Evolutionary conservation across 2,113 vertebrate genomes (phyloP).

Genomic region (Harpagus bidentatus): DNA sequence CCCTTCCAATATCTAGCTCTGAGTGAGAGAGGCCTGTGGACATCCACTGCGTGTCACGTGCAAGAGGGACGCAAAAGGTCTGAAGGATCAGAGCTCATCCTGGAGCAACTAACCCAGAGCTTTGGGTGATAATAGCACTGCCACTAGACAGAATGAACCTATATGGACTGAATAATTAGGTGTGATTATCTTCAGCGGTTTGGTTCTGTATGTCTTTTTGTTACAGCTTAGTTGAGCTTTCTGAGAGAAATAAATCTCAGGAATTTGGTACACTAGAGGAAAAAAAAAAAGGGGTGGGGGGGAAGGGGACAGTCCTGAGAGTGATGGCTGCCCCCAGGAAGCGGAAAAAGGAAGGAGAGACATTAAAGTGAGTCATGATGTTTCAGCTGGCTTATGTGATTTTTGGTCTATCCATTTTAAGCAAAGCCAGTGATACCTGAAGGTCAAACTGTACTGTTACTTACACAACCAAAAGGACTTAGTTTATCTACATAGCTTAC

Average conservation of each 20-base stretch:
- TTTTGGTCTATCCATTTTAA: background rate
- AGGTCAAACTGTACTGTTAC: background rate
- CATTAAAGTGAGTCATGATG: background rate
- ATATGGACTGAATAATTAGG: background rate
- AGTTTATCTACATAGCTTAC: background rate
- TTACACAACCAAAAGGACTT: background rate
- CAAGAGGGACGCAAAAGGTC: background rate
- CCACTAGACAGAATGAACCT: background rate
- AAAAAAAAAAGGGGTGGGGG: rapidly evolving
- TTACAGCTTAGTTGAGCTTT: background rate
- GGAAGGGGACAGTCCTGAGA: background rate
- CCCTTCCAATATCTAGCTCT: background rate
- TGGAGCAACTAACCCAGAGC: background rate
- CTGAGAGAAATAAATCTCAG: background rate
- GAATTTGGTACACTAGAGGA: background rate
- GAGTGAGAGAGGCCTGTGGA: background rate
- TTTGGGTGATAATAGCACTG: background rate
- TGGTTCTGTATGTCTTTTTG: background rate
- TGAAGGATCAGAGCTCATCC: background rate
- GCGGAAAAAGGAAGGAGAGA: background rate
- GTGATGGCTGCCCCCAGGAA: background rate
- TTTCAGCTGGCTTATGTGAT: background rate
- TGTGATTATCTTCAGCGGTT: background rate
- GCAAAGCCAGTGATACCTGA: background rate
- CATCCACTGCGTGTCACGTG: background rate